Base-by-base conservation (phyloP, 2,797 vertebrate species). In the Pseudochaenichthys georgianus region DNA sequence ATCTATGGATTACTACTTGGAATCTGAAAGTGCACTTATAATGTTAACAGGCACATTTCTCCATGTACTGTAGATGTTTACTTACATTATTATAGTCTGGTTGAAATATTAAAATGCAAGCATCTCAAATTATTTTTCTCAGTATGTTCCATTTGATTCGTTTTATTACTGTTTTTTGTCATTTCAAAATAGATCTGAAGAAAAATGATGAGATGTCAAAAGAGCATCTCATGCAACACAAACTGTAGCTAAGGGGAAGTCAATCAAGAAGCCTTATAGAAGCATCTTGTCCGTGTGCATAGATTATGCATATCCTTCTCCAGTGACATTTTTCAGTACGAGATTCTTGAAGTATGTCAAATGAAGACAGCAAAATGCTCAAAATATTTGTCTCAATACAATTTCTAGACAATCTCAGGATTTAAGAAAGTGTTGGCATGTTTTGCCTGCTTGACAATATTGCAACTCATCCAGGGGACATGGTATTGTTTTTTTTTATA, bases 1-100 rank as follows among this genome's bases (percentile, higher is more conserved):
- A 91, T 88, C 80, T 91, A 84, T 87, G 82, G 77, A 83, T 81
- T 81, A 77, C 76, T 74, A 72, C 79, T 70, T 84, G 28, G 64
- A 85, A 84, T 80, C 60, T 77, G 77, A 57, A 82, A 87, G 77
- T 54, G 68, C 82, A 85, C 78, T 84, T 79, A 65, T 61, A 73
- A 82, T 73, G 75, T 80, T 85, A 82, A 77, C 75, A 77, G 58
- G 21, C 54, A 87, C 50, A 80, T 88, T 87, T 82, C n/a, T 70
- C 61, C 45, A 48, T 68, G 64, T n/a, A n/a, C n/a, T n/a, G n/a
- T 81, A 75, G 47, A 85, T 87, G 77, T 87, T 87, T 88, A 74
- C 75, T 82, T 84, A 80, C 70, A 83, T 66, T 78, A 75, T 78
- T 77, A 73, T 76, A 31, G 47, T 83, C 47, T 53, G 43, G 68